phyloP scores from a whole-genome alignment of 2,888 invertebrate genomes.

The Polia nebulosa region DNA sequence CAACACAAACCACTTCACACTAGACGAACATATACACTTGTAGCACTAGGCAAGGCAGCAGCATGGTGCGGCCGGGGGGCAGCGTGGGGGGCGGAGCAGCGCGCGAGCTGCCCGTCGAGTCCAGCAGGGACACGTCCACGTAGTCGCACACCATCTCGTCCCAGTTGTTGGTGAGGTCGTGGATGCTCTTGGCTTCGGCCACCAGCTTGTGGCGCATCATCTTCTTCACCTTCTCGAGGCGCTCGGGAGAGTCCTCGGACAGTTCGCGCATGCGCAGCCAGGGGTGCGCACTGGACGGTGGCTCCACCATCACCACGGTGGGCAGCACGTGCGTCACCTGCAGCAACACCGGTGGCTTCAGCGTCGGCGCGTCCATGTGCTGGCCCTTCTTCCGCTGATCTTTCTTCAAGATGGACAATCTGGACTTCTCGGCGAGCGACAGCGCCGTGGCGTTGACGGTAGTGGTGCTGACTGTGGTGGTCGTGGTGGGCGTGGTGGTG shows the following conservation, averaged over 20 bases:
- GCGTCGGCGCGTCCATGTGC: slow-evolving; percentile 63
- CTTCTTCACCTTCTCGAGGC: slow-evolving; percentile 76
- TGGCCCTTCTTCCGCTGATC: slow-evolving; percentile 78
- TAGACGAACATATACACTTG: slow-evolving; percentile 17
- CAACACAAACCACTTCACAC: slow-evolving; percentile 24
- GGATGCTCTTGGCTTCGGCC: slow-evolving; percentile 76
- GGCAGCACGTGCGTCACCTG: slow-evolving; percentile 79
- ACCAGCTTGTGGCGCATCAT: slow-evolving; percentile 84
- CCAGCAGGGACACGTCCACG: slow-evolving; percentile 76
- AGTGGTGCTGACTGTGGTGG: slow-evolving; percentile 33
- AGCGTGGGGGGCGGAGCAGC: neutral
- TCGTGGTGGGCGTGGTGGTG: slow-evolving; percentile 14
- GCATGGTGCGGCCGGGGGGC: neutral
- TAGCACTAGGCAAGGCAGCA: slow-evolving; percentile 6
- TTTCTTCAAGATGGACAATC: slow-evolving; percentile 84
- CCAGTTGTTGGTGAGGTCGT: slow-evolving; percentile 85
- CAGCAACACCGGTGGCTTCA: slow-evolving; percentile 83
- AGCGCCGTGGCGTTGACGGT: slow-evolving; percentile 59
- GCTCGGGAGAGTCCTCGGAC: slow-evolving; percentile 74
- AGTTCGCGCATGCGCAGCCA: slow-evolving; percentile 72
- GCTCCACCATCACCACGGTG: slow-evolving; percentile 83
- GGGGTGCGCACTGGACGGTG: slow-evolving; percentile 67
- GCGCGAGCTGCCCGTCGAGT: neutral
- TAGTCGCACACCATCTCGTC: slow-evolving; percentile 86
- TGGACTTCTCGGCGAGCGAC: slow-evolving; percentile 83